Evolutionary conservation across 2,888 invertebrate species (phyloP).

Genomic region (Pyrrhosoma nymphula): DNA sequence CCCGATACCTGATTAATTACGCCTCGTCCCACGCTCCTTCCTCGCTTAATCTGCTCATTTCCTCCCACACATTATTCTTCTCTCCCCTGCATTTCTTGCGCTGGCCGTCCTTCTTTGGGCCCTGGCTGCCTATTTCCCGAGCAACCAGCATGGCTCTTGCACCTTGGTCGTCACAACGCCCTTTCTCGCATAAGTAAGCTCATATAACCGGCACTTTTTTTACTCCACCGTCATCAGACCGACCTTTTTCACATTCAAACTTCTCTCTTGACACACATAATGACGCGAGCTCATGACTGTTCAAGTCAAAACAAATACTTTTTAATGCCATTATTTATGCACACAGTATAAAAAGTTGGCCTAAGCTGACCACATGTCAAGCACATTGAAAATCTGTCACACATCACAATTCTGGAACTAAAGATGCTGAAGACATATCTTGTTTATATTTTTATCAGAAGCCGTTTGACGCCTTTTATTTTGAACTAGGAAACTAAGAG

Average conservation of each 20-base stretch:
- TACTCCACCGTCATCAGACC: not conserved
- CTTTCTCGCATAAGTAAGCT: not conserved
- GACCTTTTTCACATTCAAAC: not conserved
- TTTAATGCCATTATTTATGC: too few relatives aligned
- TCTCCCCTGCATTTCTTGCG: not conserved
- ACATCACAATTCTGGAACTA: too few relatives aligned
- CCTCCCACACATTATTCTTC: not conserved
- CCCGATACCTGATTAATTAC: constrained; percentile 21
- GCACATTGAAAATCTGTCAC: too few relatives aligned
- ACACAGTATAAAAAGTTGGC: too few relatives aligned
- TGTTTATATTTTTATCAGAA: too few relatives aligned
- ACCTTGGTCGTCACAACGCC: not conserved
- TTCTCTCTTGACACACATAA: not conserved
- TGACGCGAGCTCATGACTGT: too few relatives aligned
- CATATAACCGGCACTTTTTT: not conserved
- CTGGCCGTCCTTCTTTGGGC: not conserved
- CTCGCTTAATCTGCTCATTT: constrained; percentile 3
- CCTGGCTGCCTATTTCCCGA: not conserved
- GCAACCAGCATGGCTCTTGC: not conserved
- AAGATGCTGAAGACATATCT: too few relatives aligned
- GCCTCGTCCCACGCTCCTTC: not conserved
- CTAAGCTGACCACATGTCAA: too few relatives aligned
- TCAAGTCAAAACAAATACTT: too few relatives aligned
- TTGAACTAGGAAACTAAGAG: too few relatives aligned
- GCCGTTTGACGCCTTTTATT: too few relatives aligned